Conservation (phyloP, 2,888 invertebrate species). For the Drosophila anomalata region DNA sequence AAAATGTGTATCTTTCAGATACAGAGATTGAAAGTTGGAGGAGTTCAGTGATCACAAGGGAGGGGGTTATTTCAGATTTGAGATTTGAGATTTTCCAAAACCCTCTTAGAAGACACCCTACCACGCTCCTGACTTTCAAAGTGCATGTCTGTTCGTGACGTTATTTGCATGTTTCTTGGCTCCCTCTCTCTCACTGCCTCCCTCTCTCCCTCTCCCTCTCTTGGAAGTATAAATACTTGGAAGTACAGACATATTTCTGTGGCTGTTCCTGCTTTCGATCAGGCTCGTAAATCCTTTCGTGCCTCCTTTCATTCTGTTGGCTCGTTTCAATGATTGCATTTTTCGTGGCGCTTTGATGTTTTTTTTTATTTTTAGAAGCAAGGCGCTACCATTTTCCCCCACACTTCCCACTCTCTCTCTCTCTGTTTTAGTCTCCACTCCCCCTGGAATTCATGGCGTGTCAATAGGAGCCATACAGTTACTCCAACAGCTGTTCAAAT, state of each 20-base stretch:
- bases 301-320: constrained; percentile 45
- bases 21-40: constrained; percentile 41
- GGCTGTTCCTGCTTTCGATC: constrained; percentile 64
- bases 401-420: neutral
- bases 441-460: constrained; percentile 15
- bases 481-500: constrained; percentile 27
- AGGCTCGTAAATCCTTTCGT: constrained; percentile 76
- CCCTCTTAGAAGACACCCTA: constrained; percentile 11
- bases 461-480: constrained; percentile 12
- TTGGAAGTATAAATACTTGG: neutral
- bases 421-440: neutral
- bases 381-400: constrained; percentile 14
- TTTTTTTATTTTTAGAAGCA: constrained; percentile 50
- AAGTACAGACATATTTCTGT: constrained; percentile 12
- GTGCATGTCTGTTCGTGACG: constrained; percentile 25
- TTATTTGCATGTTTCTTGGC: constrained; percentile 27
- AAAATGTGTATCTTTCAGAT: constrained; percentile 48
- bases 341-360: constrained; percentile 66
- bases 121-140: constrained; percentile 26
- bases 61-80: no score
- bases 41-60: constrained; percentile 1
- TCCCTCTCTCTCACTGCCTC: no score
- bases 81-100: no score
- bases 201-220: no score
- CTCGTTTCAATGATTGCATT: constrained; percentile 41